Evolutionary conservation across 2,113 vertebrate species (phyloP), one percentile per base, ranked within the genome.

Genomic region (Ginglymostoma cirratum): DNA sequence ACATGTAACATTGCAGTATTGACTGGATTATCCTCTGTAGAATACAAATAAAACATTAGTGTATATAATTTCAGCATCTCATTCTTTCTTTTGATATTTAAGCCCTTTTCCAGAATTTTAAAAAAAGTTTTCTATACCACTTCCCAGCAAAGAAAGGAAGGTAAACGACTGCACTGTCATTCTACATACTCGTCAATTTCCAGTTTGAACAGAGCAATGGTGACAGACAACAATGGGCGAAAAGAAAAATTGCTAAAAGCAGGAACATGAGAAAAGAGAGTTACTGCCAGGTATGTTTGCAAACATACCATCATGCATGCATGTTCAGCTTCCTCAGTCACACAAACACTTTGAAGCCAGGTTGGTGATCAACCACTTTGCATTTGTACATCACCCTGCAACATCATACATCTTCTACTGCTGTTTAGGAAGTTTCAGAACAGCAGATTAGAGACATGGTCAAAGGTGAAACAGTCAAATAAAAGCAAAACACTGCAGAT

Each of bases 131-230:
- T 92, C 30, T 0, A 65, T 65, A 92, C 27, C 27, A 55, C 19
- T 65, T 55, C 30, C 55, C 19, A 65, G 87, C 52, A 61, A 30
- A 65, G 87, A 34, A 30, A 89, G 86, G 24, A 89, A 61, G 24
- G 27, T 52, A 89, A 89, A 80, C 76, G 1, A 90, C 87, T n/a
- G 55, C 23, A 65, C 52, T n/a, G 30, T 17, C 30, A 92, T 5
- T 65, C 0, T 89, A 52, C 48, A 48, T 48, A 48, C 17, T 17
- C 10, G n/a, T 55, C 30, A 30, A 14, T 61, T 19, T 15, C 34
- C 30, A 52, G 86, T 95, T 45, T 70, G 67, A 86, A 95, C 34
- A 95, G 45, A 96, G 19, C 15, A 90, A 72, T 69, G 61, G 30
- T 95, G 34, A 86, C 38, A 92, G 48, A 80, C 52, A 48, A 83